Base-by-base conservation (phyloP, 2,113 vertebrate species). In the Gasterosteus nipponicus region DNA sequence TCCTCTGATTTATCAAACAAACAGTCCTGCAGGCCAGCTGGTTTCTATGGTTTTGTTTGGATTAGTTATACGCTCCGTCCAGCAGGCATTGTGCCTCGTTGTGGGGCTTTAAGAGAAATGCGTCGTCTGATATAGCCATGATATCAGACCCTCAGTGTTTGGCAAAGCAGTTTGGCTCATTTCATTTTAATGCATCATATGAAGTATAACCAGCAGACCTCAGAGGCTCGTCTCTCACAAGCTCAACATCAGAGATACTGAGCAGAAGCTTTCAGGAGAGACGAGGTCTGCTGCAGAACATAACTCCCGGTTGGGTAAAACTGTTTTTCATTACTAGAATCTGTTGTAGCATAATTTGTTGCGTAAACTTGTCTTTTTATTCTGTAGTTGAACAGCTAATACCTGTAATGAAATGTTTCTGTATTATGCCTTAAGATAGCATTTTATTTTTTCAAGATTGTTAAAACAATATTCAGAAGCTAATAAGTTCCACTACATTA, bases 61-160 rank as follows among this genome's bases (percentile, higher is more conserved):
- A 83, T 82, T 74, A 72, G 33, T 39, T 53, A 76, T 44, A 73
- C 31, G 49, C 72, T 59, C 56, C 18, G 10, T 79, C 67, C 63
- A 67, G 56, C 71, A 82, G 72, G 82, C 83, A 78, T 15, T 22
- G 66, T 69, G 78, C 68, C 77, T 80, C 61, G 22, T 69, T 58
- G 78, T 76, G 49, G 44, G 64, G 78, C 74, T 78, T 72, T 73
- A 58, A 60, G 67, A 82, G 41, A 74, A 81, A 84, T 64, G 74
- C 33, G 41, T 7, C 0, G 62, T 84, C 73, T 71, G 49, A 89
- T 83, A 84, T 87, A 88, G 84, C 53, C 15, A 73, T 89, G 81
- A 85, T 82, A 86, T 89, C 89, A 91, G 49, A 71, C 65, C 35
- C 22, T 73, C 57, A 66, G 65, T 78, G 80, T 86, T 87, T 91